Conservation (phyloP, 2,113 vertebrate genomes). For the Brachypteracias leptosomus region DNA sequence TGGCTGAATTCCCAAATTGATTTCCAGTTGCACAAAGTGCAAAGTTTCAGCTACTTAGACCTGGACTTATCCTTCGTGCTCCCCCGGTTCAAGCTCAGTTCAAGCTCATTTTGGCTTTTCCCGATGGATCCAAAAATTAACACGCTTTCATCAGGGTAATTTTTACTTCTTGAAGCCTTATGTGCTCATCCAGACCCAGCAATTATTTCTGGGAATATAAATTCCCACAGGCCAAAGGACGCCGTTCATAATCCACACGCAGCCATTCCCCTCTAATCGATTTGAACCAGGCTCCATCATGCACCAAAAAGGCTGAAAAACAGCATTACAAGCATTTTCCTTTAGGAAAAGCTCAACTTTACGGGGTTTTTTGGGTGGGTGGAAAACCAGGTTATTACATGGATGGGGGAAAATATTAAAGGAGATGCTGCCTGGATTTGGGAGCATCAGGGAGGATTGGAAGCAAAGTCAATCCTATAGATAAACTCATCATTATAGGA, state of each 20-base stretch:
- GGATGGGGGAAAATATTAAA: background rate
- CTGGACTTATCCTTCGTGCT: rapidly evolving
- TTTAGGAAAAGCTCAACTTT: rapidly evolving
- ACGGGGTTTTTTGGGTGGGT: background rate
- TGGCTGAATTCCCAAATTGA: rapidly evolving
- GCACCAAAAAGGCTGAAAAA: background rate
- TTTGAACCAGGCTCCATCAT: rapidly evolving
- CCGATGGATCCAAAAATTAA: background rate
- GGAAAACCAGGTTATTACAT: rapidly evolving
- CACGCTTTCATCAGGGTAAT: rapidly evolving
- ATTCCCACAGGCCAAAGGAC: background rate
- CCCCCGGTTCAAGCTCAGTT: background rate
- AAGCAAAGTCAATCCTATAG: background rate
- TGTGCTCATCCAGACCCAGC: rapidly evolving
- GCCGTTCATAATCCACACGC: rapidly evolving
- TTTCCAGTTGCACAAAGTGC: rapidly evolving
- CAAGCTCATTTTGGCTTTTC: background rate
- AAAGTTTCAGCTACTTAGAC: rapidly evolving
- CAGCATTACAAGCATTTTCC: rapidly evolving
- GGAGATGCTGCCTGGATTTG: background rate
- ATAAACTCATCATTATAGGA: no score
- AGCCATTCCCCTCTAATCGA: no score
- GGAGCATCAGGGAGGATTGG: background rate
- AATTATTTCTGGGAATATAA: background rate
- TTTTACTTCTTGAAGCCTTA: background rate